A percentile compares a stretch with the other conserved stretches of the same genome.
Evolutionary conservation across 92 coral and sea anemone species (phyloP).

Genomic region (Micromussa lordhowensis): DNA sequence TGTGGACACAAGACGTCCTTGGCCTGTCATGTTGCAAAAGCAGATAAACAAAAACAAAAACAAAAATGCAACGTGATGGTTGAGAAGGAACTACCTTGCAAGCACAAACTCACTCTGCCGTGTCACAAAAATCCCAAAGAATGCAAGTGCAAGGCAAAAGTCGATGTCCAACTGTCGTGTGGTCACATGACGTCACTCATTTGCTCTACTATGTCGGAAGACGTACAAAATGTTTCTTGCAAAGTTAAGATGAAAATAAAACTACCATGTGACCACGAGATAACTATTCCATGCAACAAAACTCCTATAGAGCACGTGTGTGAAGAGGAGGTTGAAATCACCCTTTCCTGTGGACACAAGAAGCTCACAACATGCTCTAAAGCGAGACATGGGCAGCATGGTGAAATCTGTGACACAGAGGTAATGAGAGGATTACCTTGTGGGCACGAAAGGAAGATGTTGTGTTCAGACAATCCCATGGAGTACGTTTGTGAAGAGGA

Average conservation of each 20-base stretch:
- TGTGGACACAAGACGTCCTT: slow-evolving; percentile 53
- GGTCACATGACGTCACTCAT: slow-evolving; percentile 17
- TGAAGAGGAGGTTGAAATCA: background rate
- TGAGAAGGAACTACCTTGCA: slow-evolving; percentile 41
- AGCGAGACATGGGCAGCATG: background rate
- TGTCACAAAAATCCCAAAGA: slow-evolving; percentile 24
- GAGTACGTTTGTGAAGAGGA: too few species aligned
- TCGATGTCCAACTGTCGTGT: slow-evolving; percentile 9
- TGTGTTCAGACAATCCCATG: slow-evolving; percentile 22
- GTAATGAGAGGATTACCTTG: slow-evolving; percentile 49
- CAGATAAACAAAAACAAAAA: background rate
- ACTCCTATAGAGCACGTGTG: background rate
- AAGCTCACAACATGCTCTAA: slow-evolving; percentile 15
- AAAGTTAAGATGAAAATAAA: background rate
- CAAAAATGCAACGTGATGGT: slow-evolving; percentile 43
- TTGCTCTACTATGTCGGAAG: slow-evolving; percentile 8
- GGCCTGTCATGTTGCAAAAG: background rate
- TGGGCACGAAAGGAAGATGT: slow-evolving; percentile 59
- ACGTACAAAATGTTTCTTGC: background rate
- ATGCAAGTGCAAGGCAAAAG: slow-evolving; percentile 4
- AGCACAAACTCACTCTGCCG: slow-evolving; percentile 23
- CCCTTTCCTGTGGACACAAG: slow-evolving; percentile 29
- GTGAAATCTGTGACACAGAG: background rate
- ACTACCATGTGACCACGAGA: slow-evolving; percentile 54
- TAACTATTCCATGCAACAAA: slow-evolving; percentile 33